phyloP scores from a whole-genome alignment of 1,140 invertebrate species.

The Rhopalosiphum padi region DNA sequence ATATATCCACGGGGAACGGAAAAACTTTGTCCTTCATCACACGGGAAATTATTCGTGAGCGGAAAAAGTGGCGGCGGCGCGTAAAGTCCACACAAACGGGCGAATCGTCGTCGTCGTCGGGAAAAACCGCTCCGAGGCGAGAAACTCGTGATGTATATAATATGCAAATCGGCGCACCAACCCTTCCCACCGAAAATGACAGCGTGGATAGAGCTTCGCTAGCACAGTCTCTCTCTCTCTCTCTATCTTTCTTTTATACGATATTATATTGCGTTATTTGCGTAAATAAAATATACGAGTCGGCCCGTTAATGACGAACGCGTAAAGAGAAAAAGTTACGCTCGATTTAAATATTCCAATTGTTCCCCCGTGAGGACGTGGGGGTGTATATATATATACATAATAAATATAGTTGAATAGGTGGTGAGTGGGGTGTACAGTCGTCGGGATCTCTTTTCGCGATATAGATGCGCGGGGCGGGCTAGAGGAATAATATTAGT shows the following conservation, averaged over 20 bases:
- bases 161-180: slow-evolving; percentile 33
- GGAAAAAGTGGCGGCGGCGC: background rate
- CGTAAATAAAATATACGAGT: slow-evolving; percentile 41
- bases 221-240: background rate
- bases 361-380: too few species aligned
- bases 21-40: background rate
- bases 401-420: background rate
- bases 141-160: slow-evolving; percentile 2
- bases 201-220: background rate
- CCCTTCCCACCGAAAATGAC: background rate
- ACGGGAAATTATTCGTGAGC: background rate
- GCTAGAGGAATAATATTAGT: background rate
- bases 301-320: slow-evolving; percentile 28
- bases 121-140: slow-evolving; percentile 33
- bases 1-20: background rate
- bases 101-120: slow-evolving; percentile 7
- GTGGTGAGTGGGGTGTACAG: background rate
- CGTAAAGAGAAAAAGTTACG: slow-evolving; percentile 40
- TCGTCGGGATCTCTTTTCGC: background rate
- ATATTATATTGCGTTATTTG: background rate
- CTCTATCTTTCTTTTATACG: background rate
- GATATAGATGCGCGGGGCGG: background rate
- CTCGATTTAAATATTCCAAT: slow-evolving; percentile 29
- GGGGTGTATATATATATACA: background rate
- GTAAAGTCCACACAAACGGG: background rate